phyloP scores from a whole-genome alignment of 2,888 invertebrate genomes.

The Ectemnius lituratus region DNA sequence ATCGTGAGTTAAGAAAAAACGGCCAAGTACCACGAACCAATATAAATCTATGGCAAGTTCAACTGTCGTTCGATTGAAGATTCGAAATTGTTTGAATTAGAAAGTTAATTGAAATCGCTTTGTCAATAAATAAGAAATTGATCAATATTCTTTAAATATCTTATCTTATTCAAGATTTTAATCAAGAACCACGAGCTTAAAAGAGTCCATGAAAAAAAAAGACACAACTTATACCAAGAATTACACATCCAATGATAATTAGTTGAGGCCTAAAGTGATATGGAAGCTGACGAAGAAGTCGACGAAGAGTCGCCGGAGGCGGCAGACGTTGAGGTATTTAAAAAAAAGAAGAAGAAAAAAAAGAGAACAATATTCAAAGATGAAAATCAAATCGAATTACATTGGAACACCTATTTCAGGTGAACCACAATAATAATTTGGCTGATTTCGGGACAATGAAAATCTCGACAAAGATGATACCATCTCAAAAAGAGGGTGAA shows the following conservation, averaged over 20 bases:
- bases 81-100: no score
- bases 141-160: no score
- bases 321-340: constrained; percentile 66
- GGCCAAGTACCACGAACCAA: background rate
- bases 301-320: constrained; percentile 72
- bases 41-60: background rate
- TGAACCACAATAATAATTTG: constrained; percentile 70
- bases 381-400: background rate
- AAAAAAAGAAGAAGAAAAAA: background rate
- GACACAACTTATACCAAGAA: background rate
- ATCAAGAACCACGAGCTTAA: no score
- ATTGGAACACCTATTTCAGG: constrained; percentile 50
- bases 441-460: constrained; percentile 71
- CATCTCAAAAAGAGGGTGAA: constrained; percentile 65
- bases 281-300: constrained; percentile 75
- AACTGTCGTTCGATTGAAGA: background rate
- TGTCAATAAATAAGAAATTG: no score
- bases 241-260: constrained; percentile 48
- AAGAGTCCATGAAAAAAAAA: no score
- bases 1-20: background rate
- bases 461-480: constrained; percentile 71
- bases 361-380: no score
- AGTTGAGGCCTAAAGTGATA: constrained; percentile 68
- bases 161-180: no score
- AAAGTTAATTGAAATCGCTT: no score